Evolutionary conservation across 2,888 invertebrate genomes (phyloP), one percentile per base, ranked within the genome.

Genomic region (Mesorhabditis spiculigera): DNA sequence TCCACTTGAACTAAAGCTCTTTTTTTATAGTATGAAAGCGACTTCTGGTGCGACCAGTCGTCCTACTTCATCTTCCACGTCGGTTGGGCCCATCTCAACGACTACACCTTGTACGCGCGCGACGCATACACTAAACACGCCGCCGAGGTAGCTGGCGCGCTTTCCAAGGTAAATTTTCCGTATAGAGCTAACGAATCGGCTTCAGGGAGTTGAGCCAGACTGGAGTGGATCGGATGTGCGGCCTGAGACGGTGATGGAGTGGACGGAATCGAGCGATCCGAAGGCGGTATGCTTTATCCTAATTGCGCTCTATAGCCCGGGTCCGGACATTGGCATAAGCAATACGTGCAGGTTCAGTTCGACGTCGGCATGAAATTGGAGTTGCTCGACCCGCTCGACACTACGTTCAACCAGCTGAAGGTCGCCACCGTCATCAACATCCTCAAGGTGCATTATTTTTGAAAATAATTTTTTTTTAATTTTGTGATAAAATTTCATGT

Each of bases 41-140:
- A 76, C 41, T 78, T 78, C 69, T 82, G 81, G 80, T 71, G 78
- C 10, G 80, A 82, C 63, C 74, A 1, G 95, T 95, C n/a, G 95
- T 96, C 95, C 4, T 93, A 95, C 0, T 94, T 93, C 86, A 93
- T 97, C 86, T 95, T 97, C 86, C 95, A 96, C 67, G 92, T 93
- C 8, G 96, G 97, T 3, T 97, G 97, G 96, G 93, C 96, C 0
- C 91, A 91, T 71, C 88, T 91, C 71, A 92, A 94, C 0, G 95
- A 94, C 0, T 96, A 96, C 86, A 91, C 91, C 66, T 88, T 97
- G 65, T 92, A 92, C 70, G 94, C 95, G 0, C 93, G 73, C 44
- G 63, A 67, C 10, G 72, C 72, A 4, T 82, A 82, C 70, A 71
- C 50, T 10, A 61, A 69, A 16, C 82, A 81, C 67, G 72, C 77